Percentiles rank a stretch among this genome's conserved stretches.
Conservation (phyloP, 2,113 vertebrate genomes). For the Leptobrachium ailaonicum region DNA sequence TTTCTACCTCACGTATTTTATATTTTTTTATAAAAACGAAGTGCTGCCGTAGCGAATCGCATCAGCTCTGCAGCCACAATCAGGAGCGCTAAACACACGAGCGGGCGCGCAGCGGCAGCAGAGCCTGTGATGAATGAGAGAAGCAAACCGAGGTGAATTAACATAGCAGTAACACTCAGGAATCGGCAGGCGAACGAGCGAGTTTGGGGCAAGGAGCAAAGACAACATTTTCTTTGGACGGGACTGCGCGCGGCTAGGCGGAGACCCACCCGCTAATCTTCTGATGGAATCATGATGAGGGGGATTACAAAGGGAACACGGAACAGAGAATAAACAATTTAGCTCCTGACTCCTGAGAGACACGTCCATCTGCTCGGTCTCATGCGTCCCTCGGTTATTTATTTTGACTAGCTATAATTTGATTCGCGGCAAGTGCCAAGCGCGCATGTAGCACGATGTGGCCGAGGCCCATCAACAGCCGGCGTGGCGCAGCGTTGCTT, state of each 20-base stretch:
- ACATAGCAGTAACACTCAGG: slow-evolving; percentile 44
- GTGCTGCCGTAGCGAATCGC: neutral
- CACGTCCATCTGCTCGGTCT: neutral
- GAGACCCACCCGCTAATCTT: slow-evolving; percentile 36
- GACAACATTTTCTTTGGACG: slow-evolving; percentile 42
- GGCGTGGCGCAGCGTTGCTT: too few species aligned
- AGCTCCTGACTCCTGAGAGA: slow-evolving; percentile 1
- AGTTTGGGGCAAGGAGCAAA: slow-evolving; percentile 18
- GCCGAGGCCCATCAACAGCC: neutral
- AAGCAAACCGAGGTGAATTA: slow-evolving; percentile 45
- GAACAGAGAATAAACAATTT: slow-evolving; percentile 13
- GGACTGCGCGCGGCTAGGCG: slow-evolving; percentile 15
- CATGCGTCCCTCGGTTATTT: slow-evolving; percentile 4
- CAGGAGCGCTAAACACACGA: slow-evolving; percentile 16
- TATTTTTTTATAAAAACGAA: too few species aligned
- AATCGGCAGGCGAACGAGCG: slow-evolving; percentile 22
- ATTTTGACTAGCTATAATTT: slow-evolving; percentile 6
- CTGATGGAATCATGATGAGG: slow-evolving; percentile 23
- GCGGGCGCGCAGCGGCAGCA: neutral
- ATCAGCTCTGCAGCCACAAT: slow-evolving; percentile 27
- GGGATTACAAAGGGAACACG: slow-evolving; percentile 15
- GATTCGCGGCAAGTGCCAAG: neutral
- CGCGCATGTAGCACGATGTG: neutral
- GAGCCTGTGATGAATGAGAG: slow-evolving; percentile 39
- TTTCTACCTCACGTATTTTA: too few species aligned